Base-by-base conservation (phyloP, 2,797 vertebrate species). In the Sciaenops ocellatus region DNA sequence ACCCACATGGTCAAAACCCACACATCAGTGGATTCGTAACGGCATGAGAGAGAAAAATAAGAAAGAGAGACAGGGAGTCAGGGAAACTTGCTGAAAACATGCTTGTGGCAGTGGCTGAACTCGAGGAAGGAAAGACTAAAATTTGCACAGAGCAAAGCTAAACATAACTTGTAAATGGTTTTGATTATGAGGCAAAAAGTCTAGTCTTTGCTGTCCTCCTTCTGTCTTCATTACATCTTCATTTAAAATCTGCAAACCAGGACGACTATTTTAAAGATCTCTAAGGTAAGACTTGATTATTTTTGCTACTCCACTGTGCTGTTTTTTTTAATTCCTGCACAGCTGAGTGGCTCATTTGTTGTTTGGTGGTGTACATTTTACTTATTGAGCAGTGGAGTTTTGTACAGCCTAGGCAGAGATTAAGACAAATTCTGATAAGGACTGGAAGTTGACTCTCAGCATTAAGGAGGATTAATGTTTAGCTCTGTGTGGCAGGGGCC, bases 391-490 rank as follows among this genome's bases (percentile, higher is more conserved):
- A 96, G 94, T 85, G 84, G 95, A 96, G 91, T 94, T 95, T 94
- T 94, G 93, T 95, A 94, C 91, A 97, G 97, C 96, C 97, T 96
- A 96, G 96, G 94, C 96, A 98, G 97, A 98, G 98, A 99, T 99
- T 98, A 99, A 97, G 96, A 95, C 97, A 97, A 97, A 98, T 96
- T 98, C 97, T 98, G 94, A 97, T 99, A 98, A 99, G 97, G 96
- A 98, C 97, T 97, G 96, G 96, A 98, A 98, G 98, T 99, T 99
- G 98, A 99, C 97, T 99, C 97, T 97, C 93, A 96, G 98, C 96
- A 99, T 99, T 99, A 99, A 98, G 96, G 96, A 95, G 98, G 98
- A 99, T 99, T 99, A 99, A 97, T 97, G 96, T 97, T 98, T 97
- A 97, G 97, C 97, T 98, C 95, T 95, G 96, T 96, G 97, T 96